phyloP scores from a whole-genome alignment of 92 coral and sea anemone species.

The Bergia sp. region DNA sequence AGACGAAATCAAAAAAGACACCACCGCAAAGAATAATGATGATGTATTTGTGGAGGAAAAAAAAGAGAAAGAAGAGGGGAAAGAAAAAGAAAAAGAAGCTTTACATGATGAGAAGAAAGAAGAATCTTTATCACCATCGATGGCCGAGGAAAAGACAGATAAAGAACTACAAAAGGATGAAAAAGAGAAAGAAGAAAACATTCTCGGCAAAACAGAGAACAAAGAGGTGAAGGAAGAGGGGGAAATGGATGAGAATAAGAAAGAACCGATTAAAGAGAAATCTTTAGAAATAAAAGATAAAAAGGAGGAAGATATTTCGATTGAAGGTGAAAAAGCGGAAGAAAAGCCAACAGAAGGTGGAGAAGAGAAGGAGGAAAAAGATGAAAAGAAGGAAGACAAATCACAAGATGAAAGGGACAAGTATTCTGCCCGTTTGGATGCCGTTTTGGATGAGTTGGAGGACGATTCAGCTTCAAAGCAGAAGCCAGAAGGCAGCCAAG shows the following conservation, averaged over 20 bases:
- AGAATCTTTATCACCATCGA: neutral
- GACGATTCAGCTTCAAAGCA: conserved; percentile 29
- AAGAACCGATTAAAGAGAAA: conserved; percentile 18
- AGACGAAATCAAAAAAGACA: conserved; percentile 22
- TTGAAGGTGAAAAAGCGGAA: conserved; percentile 9
- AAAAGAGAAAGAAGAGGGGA: conserved; percentile 14
- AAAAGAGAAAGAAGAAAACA: conserved; percentile 23
- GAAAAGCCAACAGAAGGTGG: conserved; percentile 17
- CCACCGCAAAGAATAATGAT: neutral
- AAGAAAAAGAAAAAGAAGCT: conserved; percentile 7
- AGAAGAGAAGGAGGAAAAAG: conserved; percentile 42
- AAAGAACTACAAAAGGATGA: conserved; percentile 38
- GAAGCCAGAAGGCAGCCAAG: conserved; percentile 35
- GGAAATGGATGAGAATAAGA: conserved; percentile 23
- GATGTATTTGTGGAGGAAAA: neutral
- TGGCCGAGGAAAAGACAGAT: conserved; percentile 9
- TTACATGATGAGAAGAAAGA: neutral
- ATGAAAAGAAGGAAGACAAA: conserved; percentile 32
- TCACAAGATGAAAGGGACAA: conserved; percentile 60
- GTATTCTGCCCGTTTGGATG: conserved; percentile 89
- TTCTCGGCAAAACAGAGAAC: conserved; percentile 9
- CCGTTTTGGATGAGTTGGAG: conserved; percentile 59
- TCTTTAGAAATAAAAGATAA: conserved; percentile 33
- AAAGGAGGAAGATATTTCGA: conserved; percentile 28
- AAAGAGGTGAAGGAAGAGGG: conserved; percentile 14